These are phyloP conservation scores for Drosophila meridionalis DNA, from an alignment of 2,888 invertebrate species.

Conservation along the genomic window DNA sequence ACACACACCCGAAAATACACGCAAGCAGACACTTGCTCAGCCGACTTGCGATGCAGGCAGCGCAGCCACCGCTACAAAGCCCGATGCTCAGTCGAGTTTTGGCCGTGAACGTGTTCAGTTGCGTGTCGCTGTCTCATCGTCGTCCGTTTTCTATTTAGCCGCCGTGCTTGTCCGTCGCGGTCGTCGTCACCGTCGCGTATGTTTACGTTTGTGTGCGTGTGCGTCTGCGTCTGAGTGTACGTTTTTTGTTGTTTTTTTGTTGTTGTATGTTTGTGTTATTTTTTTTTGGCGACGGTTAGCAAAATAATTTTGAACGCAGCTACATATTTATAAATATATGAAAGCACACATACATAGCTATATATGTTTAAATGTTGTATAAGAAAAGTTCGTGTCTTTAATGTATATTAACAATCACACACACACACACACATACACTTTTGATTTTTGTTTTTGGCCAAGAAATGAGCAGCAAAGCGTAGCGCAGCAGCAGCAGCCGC, in stretches of 20 bases:
- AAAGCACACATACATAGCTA: slow-evolving; percentile 18
- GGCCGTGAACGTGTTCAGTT: slow-evolving; percentile 67
- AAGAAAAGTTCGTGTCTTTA: slow-evolving; percentile 51
- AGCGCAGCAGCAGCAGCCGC: not conserved
- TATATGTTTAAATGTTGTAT: slow-evolving; percentile 41
- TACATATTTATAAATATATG: slow-evolving; percentile 30
- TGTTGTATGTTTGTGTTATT: slow-evolving; percentile 34
- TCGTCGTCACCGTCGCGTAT: slow-evolving; percentile 20
- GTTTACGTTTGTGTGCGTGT: slow-evolving; percentile 64
- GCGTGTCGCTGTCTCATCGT: slow-evolving; percentile 35
- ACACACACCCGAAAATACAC: slow-evolving; percentile 7
- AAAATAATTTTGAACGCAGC: slow-evolving; percentile 50
- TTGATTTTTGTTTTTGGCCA: slow-evolving; percentile 36
- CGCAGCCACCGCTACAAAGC: slow-evolving; percentile 43
- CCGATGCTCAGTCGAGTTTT: slow-evolving; percentile 67
- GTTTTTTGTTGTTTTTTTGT: slow-evolving; percentile 41
- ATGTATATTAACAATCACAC: slow-evolving; percentile 19
- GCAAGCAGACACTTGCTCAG: slow-evolving; percentile 33
- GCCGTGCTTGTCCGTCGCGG: slow-evolving; percentile 40
- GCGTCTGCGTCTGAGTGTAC: slow-evolving; percentile 66
- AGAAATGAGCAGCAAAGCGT: slow-evolving; percentile 68
- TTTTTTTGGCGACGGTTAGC: slow-evolving; percentile 64
- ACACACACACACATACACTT: slow-evolving; percentile 13
- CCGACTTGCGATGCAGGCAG: slow-evolving; percentile 33
- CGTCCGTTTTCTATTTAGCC: slow-evolving; percentile 39